Percentiles rank a stretch among this genome's conserved stretches.
phyloP scores from a whole-genome alignment of 2,888 invertebrate species.

The Eucera pruinosa region DNA sequence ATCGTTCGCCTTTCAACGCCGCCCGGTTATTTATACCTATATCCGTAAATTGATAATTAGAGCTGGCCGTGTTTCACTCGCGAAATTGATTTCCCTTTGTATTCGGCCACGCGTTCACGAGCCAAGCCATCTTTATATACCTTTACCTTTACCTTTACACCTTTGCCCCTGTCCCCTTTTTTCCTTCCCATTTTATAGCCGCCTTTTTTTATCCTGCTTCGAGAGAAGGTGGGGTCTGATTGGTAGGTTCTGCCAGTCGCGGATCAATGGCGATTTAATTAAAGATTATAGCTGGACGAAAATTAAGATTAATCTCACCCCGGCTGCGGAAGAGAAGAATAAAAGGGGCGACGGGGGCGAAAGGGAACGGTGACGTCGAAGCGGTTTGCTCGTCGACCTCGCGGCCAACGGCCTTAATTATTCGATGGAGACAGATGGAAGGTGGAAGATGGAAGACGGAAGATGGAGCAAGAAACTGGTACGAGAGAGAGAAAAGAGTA shows the following conservation, averaged over 20 bases:
- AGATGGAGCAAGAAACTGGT: not conserved
- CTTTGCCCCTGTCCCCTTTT: not conserved
- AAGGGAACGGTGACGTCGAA: conserved; percentile 43
- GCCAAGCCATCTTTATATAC: not conserved
- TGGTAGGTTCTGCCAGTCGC: conserved; percentile 57
- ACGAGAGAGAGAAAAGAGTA: not conserved
- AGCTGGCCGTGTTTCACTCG: not conserved
- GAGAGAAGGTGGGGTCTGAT: conserved; percentile 35
- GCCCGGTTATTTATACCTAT: conserved; percentile 65
- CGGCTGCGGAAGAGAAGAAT: conserved; percentile 52
- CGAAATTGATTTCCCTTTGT: conserved; percentile 56
- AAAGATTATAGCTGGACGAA: conserved; percentile 82
- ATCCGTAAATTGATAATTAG: conserved; percentile 70
- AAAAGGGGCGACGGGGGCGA: conserved; percentile 28
- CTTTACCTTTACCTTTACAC: too few species aligned
- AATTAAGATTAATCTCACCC: conserved; percentile 83
- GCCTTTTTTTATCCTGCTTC: conserved; percentile 17
- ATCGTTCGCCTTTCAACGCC: conserved; percentile 41
- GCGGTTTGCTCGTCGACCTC: conserved; percentile 61
- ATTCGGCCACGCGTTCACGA: conserved; percentile 19
- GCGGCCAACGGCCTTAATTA: conserved; percentile 75
- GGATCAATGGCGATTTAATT: conserved; percentile 84
- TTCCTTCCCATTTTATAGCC: conserved; percentile 9
- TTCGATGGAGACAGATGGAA: conserved; percentile 64
- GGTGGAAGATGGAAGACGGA: conserved; percentile 2